Evolutionary conservation across 2,113 vertebrate species (phyloP).

Genomic region (Mola mola): DNA sequence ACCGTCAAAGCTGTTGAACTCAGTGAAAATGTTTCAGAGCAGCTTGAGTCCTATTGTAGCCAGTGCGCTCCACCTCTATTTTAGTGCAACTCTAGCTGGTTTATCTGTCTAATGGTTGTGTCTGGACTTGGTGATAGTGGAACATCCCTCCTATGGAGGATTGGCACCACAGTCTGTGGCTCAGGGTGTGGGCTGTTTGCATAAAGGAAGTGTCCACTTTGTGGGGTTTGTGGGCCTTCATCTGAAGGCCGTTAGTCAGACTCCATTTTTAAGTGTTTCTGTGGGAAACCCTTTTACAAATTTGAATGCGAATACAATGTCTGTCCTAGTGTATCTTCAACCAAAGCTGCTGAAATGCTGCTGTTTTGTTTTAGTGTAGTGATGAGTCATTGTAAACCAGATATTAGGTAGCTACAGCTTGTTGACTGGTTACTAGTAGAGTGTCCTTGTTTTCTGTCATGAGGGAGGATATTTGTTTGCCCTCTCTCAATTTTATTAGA

Average conservation of each 20-base stretch:
- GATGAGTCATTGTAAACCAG: too few relatives aligned
- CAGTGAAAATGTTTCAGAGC: too few relatives aligned
- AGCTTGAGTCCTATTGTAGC: background rate
- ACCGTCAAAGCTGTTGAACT: too few relatives aligned
- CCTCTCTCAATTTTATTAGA: too few relatives aligned
- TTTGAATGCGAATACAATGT: too few relatives aligned
- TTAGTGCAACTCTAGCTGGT: background rate
- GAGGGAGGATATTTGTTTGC: background rate
- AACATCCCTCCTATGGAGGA: conserved; percentile 31
- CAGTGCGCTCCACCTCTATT: background rate
- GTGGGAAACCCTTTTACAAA: too few relatives aligned
- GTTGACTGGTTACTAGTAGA: background rate
- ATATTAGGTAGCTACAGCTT: background rate
- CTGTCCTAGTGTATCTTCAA: too few relatives aligned
- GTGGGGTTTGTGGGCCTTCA: background rate
- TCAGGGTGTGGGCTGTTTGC: conserved; percentile 51
- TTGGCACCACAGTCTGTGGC: background rate
- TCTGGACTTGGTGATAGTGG: conserved; percentile 60
- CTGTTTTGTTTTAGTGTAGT: too few relatives aligned
- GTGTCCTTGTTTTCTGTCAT: too few relatives aligned
- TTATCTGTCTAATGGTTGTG: conserved; percentile 57
- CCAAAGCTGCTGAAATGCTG: too few relatives aligned
- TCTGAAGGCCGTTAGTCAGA: too few relatives aligned
- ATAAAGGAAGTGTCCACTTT: conserved; percentile 11
- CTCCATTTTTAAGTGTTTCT: too few relatives aligned